A percentile compares a stretch with the other conserved stretches of the same genome.
These are phyloP conservation scores for Cydia amplana DNA, from an alignment of 1,140 invertebrate species.

Conservation along the genomic window DNA sequence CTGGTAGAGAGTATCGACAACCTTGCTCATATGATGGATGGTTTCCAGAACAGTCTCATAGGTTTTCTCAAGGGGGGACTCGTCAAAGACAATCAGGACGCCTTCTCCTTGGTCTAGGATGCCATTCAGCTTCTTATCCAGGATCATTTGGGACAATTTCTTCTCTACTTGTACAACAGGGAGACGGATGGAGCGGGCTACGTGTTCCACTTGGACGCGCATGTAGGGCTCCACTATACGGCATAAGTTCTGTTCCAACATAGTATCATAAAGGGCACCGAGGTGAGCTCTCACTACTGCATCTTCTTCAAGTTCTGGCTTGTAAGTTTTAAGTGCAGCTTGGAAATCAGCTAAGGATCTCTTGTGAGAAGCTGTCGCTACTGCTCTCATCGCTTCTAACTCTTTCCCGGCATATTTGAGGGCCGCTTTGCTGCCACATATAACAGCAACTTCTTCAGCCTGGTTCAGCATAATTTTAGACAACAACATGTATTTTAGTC, in stretches of 20 bases:
- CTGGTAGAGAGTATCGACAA: constrained; percentile 98
- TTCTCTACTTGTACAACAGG: constrained; percentile 96
- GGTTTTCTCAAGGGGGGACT: constrained; percentile 95
- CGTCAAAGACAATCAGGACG: constrained; percentile 98
- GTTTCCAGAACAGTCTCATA: constrained; percentile 98
- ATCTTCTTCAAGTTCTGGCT: constrained; percentile 96
- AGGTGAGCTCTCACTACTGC: constrained; percentile 98
- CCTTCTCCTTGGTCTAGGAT: constrained; percentile 98
- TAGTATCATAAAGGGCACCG: constrained; percentile 97
- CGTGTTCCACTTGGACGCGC: constrained; percentile 91
- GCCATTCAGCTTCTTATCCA: constrained; percentile 98
- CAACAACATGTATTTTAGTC: constrained; percentile 99
- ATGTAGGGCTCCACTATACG: constrained; percentile 99
- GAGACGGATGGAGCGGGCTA: constrained; percentile 87
- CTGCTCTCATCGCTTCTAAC: constrained; percentile 98
- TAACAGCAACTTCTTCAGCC: constrained; percentile 97
- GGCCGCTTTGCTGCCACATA: constrained; percentile 97
- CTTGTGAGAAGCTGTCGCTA: constrained; percentile 97
- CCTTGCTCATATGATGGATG: constrained; percentile 99
- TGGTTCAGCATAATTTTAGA: constrained; percentile 99
- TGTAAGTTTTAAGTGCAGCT: constrained; percentile 90
- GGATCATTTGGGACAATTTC: constrained; percentile 99
- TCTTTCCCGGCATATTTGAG: constrained; percentile 97
- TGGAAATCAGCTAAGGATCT: constrained; percentile 96
- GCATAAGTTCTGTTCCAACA: constrained; percentile 99